Base-by-base conservation (phyloP, 2,888 invertebrate species). In the Helobdella robusta region DNA sequence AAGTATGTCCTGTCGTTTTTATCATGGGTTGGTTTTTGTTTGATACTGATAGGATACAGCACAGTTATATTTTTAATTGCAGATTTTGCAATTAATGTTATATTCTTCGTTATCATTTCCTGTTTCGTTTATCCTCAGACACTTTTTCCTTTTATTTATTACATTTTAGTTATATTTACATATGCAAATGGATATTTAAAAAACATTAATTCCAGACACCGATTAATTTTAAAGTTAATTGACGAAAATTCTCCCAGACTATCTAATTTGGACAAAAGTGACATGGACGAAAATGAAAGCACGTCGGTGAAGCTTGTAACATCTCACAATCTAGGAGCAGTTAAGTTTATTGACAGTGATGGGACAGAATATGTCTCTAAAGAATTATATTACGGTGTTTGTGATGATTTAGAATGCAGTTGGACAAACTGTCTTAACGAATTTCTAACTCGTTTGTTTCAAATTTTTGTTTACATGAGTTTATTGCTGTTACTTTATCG, bases 341-440 rank as follows among this genome's bases (percentile, higher is more conserved):
- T 72, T 34, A 72, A 72, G 66, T 72, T 72, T 62, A 72, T 72
- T 30, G 72, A 72, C 59, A 69, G 72, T 30, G 72, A 72, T 65
- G 70, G 68, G 60, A 70, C 69, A 23, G 72, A 72, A 61, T 72
- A 70, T 46, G 72, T 72, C 15, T 70, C 71, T 0, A 72, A 72
- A 58, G 72, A 72, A 50, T 63, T 72, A 18, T 72, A 72, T 64
- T 72, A 72, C 67, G 69, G 68, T 58, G 72, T 72, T 40, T 70
- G 71, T 50, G 60, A 59, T 20, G 70, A 71, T 48, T 67, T 72
- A 15, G 66, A 69, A 46, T 68, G 66, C 52, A 70, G 71, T 34
- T 72, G 71, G 71, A 66, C 64, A 30, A 20, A 64, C 18, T 68
- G 66, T 8, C 15, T 68, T n/a, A 59, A 70, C 23, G 62, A 68